phyloP scores from a whole-genome alignment of 2,888 invertebrate species.

The Macrosoma leucophasiata region DNA sequence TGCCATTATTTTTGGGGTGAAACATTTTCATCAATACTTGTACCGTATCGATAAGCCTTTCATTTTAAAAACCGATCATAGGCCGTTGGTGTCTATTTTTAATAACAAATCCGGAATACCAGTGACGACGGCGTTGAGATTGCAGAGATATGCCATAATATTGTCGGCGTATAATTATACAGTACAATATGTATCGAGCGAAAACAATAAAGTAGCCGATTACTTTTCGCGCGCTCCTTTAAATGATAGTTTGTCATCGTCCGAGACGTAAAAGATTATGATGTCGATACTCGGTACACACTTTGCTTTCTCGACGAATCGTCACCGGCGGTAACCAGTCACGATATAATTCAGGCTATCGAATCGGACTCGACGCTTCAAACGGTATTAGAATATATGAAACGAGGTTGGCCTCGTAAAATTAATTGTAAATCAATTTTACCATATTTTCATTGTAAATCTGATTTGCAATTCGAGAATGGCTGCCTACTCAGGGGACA shows the following conservation, averaged over 20 bases:
- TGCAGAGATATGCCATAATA: conserved; percentile 15
- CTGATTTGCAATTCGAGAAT: conserved; percentile 17
- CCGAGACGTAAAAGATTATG: not conserved
- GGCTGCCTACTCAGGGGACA: conserved; percentile 19
- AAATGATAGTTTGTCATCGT: too few relatives aligned
- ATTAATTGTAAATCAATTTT: conserved; percentile 13
- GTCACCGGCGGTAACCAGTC: conserved; percentile 6
- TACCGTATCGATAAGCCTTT: conserved; percentile 22
- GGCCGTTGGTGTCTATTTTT: conserved; percentile 20
- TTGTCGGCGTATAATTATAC: conserved; percentile 18
- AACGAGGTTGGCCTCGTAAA: conserved; percentile 20
- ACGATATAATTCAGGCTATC: conserved; percentile 12
- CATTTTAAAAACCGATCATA: conserved; percentile 21
- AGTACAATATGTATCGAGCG: conserved; percentile 9
- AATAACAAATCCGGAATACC: conserved; percentile 9
- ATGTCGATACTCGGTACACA: not conserved
- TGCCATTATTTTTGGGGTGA: conserved; percentile 22
- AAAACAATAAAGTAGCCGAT: conserved; percentile 19
- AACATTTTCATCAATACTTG: conserved; percentile 24
- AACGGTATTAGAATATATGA: conserved; percentile 18
- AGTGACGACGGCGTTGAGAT: conserved; percentile 12
- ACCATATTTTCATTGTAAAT: conserved; percentile 20
- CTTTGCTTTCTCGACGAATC: conserved; percentile 2
- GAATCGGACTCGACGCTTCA: conserved; percentile 7
- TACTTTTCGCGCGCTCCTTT: conserved; percentile 17